Base-by-base conservation (phyloP, 2,888 invertebrate species). In the Nemotelus nigrinus region DNA sequence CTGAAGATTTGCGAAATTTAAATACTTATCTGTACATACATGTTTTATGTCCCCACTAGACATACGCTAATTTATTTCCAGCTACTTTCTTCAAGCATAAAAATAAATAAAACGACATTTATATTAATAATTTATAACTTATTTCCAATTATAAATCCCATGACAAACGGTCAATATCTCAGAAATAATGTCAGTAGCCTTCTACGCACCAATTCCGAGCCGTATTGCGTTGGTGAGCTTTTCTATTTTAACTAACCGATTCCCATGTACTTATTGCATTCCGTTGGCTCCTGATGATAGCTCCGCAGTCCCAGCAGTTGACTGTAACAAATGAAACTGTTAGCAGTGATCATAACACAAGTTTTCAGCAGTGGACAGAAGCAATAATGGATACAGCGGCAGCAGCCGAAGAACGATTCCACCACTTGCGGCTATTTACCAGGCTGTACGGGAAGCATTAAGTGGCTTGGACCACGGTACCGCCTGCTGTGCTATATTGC, bases 401-500 rank as follows among this genome's bases (percentile, higher is more conserved):
- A 64, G 63, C 64, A 57, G 57, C 58, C n/a, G 60, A 25, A 25
- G 43, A 72, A 43, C 64, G 65, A 53, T 50, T 63, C 55, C 3
- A 43, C 53, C 43, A 41, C 6, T n/a, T 43, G 45, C 44, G 4
- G 55, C 41, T 60, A 25, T 43, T 39, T 68, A 48, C 74, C 48
- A 41, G 43, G 41, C 41, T n/a, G 25, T 50, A 64, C 50, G 50
- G 7, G 58, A 63, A 48, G 45, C 48, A 39, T 44, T 44, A 76
- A 65, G 41, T 65, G 76, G 47, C 48, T 45, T 64, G 39, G 50
- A 50, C 41, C 53, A 50, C 3, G 65, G 55, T 53, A 57, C 64
- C 76, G 55, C 76, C 60, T 76, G 76, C 76, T 76, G 76, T 48
- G 76, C 6, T n/a, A 72, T 65, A 76, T 76, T 76, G 67, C 76